Evolutionary conservation across 1,140 invertebrate genomes (phyloP).

Genomic region (Odontomachus brunneus): DNA sequence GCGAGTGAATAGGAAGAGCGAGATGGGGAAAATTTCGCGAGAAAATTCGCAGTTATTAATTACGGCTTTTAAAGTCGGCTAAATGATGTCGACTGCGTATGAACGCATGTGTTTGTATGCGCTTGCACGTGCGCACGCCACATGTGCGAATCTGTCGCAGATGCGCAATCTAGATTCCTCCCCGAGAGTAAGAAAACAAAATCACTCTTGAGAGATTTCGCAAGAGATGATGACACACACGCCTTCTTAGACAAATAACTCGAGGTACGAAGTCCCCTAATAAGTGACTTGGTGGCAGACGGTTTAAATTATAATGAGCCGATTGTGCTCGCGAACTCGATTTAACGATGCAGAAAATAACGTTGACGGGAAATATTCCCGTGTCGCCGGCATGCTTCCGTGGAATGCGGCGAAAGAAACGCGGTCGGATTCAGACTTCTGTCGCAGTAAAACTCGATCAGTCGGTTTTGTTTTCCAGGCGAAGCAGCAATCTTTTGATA

Average conservation of each 20-base stretch:
- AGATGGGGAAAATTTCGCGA: not conserved
- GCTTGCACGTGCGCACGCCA: too few species aligned
- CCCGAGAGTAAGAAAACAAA: not conserved
- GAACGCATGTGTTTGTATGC: not conserved
- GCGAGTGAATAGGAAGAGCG: not conserved
- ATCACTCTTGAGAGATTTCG: constrained; percentile 19
- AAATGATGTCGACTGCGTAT: constrained; percentile 11
- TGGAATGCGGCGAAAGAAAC: constrained; percentile 15
- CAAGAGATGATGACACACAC: not conserved
- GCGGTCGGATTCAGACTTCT: not conserved
- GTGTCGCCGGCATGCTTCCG: not conserved
- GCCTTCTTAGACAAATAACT: constrained; percentile 32
- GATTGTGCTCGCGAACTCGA: constrained; percentile 24
- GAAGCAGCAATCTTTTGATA: constrained; percentile 26
- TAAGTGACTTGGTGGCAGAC: constrained; percentile 45
- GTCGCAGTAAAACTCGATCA: constrained; percentile 11
- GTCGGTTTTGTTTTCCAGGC: constrained; percentile 27
- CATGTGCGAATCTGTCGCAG: not conserved
- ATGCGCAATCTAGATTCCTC: not conserved
- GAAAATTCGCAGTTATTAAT: constrained; percentile 28
- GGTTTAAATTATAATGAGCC: constrained; percentile 61
- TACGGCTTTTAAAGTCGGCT: not conserved
- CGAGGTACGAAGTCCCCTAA: constrained; percentile 43
- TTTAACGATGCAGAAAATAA: constrained; percentile 45
- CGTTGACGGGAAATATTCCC: constrained; percentile 12